Evolutionary conservation across 2,113 vertebrate species (phyloP), one percentile per base, ranked within the genome.

Genomic region (Callorhinus ursinus): DNA sequence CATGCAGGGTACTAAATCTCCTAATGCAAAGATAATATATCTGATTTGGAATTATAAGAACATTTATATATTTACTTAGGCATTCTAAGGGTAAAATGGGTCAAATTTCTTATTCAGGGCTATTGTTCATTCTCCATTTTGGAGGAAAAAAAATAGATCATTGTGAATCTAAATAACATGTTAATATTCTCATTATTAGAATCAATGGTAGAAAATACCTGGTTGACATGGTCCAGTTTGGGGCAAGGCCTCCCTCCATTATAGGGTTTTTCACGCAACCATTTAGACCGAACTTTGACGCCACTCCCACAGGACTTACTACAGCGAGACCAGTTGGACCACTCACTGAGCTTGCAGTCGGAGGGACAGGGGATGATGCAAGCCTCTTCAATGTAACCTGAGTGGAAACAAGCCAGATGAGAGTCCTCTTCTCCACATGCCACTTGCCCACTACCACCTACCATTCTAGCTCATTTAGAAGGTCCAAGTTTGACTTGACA

Each of bases 241-340:
- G 99, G 99, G 95, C 99, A 99, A 4, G 99, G 99, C 87, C 99
- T 99, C 69, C 99, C 99, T 7, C 99, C 99, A 49, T 99, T 99
- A 97, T 99, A 99, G 0, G 99, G 99, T 67, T 99, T 99, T 97
- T 99, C 99, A 31, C 99, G 97, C 1, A 99, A 99, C 99, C 99
- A 99, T 93, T 99, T 99, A 88, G 99, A 99, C 3, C 99, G 99
- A 96, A 99, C 99, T 86, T 99, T 99, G 92, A 99, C 99, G 0
- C 99, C 99, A 1, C 99, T 99, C n/a, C 99, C 99, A 9, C 99
- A 99, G 72, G 99, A 99, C 96, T 99, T 99, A 86, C 99, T 99
- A 95, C 99, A 99, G 93, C 99, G 99, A 0, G 99, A 99, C 99
- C 99, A 99, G 98, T 99, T 99, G 98, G 99, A 99, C 99, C 99